A percentile compares a stretch with the other conserved stretches of the same genome.
Evolutionary conservation across 2,113 vertebrate species (phyloP).

Genomic region (Glareola pratincola): DNA sequence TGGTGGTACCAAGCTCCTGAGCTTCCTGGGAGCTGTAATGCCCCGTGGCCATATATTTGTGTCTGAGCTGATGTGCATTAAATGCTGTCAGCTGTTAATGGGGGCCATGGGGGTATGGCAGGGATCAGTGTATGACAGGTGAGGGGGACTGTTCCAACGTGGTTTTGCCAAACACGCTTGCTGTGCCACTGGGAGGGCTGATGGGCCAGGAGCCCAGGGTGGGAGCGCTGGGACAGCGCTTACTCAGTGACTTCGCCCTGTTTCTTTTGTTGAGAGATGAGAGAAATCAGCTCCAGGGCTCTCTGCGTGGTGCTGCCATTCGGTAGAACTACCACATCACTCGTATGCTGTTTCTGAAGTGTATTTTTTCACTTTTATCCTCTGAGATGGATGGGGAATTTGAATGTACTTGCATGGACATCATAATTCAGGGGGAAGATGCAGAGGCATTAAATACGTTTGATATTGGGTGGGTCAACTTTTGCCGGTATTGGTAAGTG

Average conservation of each 20-base stretch:
- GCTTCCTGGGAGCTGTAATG: background rate
- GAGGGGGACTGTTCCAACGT: background rate
- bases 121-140: background rate
- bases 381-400: background rate
- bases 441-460: background rate
- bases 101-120: fast-evolving
- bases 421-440: background rate
- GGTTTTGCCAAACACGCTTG: background rate
- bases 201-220: background rate
- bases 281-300: background rate
- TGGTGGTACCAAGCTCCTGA: background rate
- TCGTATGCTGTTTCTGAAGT: background rate
- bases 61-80: background rate
- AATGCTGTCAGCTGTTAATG: background rate
- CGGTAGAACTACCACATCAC: background rate
- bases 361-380: background rate
- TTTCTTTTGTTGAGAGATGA: background rate
- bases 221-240: background rate
- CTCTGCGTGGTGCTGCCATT: background rate
- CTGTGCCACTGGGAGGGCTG: background rate
- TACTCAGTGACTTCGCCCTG: fast-evolving
- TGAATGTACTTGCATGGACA: background rate
- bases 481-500: background rate
- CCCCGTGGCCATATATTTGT: background rate
- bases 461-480: background rate